A percentile compares a stretch with the other conserved stretches of the same genome.
These are phyloP conservation scores for Xiphophorus hellerii DNA, from an alignment of 2,113 vertebrate genomes.

Conservation along the genomic window DNA sequence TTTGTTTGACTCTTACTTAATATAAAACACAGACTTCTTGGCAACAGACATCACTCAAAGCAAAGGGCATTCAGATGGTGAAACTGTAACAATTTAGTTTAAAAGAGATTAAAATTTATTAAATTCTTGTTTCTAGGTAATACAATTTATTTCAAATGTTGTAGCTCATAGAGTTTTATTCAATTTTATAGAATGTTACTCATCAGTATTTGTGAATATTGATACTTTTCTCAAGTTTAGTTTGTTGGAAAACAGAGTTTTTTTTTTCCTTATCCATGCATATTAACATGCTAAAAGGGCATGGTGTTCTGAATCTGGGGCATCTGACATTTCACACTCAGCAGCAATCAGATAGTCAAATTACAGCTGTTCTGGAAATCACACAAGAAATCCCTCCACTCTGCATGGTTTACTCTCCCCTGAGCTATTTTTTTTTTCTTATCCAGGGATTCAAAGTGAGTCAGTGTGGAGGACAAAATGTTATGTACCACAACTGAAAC, in stretches of 20 bases:
- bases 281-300: constrained; percentile 9
- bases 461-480: constrained; percentile 74
- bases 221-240: neutral
- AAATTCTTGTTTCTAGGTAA: neutral
- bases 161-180: neutral
- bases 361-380: constrained; percentile 19
- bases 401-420: constrained; percentile 4
- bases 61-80: neutral
- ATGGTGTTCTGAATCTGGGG: constrained; percentile 1
- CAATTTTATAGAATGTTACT: neutral
- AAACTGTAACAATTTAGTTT: neutral
- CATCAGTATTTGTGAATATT: neutral
- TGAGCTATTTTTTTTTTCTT: constrained; percentile 14
- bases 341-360: constrained; percentile 16
- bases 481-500: constrained; percentile 72
- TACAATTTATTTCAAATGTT: neutral
- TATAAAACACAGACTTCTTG: neutral
- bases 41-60: neutral
- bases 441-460: constrained; percentile 50
- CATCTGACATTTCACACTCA: constrained; percentile 35
- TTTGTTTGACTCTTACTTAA: neutral
- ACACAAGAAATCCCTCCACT: constrained; percentile 23
- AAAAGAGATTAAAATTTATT: neutral
- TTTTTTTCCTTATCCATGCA: neutral
- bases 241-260: neutral